Conservation (phyloP, 2,888 invertebrate species). For the Cylindroiulus punctatus region DNA sequence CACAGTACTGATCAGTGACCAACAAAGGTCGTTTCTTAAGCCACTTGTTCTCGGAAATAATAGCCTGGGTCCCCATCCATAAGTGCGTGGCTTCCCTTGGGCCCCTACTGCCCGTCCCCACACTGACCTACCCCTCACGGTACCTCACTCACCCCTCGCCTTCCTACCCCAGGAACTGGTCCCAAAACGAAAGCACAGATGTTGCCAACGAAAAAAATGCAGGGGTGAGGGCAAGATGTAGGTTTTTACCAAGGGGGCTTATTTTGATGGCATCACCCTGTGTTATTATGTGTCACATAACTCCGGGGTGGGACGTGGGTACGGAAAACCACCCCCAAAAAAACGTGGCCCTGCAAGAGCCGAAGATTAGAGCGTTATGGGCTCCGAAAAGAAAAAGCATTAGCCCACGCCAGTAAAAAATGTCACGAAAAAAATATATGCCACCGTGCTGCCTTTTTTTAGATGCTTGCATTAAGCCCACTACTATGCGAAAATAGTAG, state of each 20-base stretch:
- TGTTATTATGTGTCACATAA: constrained; percentile 38
- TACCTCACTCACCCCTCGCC: not conserved
- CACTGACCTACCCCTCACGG: not conserved
- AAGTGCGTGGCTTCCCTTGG: not conserved
- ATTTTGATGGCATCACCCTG: constrained; percentile 13
- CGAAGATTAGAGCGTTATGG: not conserved
- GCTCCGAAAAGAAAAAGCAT: constrained; percentile 9
- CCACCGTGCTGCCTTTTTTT: not conserved
- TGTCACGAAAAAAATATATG: constrained; percentile 7
- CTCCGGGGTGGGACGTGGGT: constrained; percentile 22
- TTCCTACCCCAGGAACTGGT: not conserved
- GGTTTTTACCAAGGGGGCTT: constrained; percentile 8
- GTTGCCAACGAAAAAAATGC: not conserved
- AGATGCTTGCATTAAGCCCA: not conserved
- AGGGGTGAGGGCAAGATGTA: constrained; percentile 4
- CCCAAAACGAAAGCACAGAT: constrained; percentile 27
- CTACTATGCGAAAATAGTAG: constrained; percentile 2
- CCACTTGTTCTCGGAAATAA: constrained; percentile 2
- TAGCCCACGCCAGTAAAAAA: not conserved
- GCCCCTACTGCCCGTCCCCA: not conserved
- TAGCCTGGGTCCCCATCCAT: not conserved
- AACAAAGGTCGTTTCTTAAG: not conserved
- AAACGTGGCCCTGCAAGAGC: not conserved
- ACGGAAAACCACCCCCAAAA: not conserved
- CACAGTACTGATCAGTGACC: not conserved